Evolutionary conservation across 2,113 vertebrate genomes (phyloP).

Genomic region (Tringa solitaria): DNA sequence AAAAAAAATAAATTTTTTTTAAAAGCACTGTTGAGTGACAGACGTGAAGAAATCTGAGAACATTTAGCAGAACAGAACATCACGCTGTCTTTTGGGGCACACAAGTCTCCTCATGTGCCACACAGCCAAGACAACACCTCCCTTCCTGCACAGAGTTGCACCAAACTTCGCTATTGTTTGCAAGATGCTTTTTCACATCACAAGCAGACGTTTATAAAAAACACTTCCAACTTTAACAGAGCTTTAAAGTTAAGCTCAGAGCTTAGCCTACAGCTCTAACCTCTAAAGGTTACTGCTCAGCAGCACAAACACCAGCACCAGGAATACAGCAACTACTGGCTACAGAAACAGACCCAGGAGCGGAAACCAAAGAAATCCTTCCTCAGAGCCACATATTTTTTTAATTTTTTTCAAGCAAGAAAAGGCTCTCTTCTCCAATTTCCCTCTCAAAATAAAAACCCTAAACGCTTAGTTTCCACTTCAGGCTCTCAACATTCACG

Average conservation of each 20-base stretch:
- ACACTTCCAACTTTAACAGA: neutral
- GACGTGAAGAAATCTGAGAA: accelerated
- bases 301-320: accelerated
- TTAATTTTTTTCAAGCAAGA: neutral
- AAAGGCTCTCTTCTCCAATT: neutral
- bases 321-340: too few species aligned
- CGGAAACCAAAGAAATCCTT: accelerated
- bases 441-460: too few species aligned
- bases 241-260: neutral
- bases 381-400: accelerated
- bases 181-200: neutral
- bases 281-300: neutral
- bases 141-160: accelerated
- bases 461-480: accelerated
- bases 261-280: too few species aligned
- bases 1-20: neutral
- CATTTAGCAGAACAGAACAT: accelerated
- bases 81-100: accelerated
- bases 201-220: neutral
- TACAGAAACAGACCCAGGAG: accelerated
- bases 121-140: accelerated
- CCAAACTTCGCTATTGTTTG: too few species aligned
- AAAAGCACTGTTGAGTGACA: accelerated
- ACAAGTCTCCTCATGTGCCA: accelerated
- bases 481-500: accelerated